Evolutionary conservation across 2,797 vertebrate genomes (phyloP), one percentile per base, ranked within the genome.

Genomic region (Squalus acanthias): DNA sequence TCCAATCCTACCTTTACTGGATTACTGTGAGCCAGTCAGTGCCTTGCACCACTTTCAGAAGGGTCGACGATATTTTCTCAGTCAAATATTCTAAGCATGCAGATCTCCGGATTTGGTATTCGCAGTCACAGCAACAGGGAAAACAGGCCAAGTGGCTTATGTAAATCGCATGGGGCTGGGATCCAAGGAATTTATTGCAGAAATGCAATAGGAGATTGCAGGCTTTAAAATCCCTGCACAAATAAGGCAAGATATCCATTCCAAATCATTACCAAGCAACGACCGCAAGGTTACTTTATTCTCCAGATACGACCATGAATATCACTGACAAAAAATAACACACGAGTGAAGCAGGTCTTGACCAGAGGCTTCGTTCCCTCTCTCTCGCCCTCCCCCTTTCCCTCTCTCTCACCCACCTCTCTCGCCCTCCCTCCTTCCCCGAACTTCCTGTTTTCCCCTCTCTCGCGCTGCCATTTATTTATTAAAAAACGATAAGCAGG

Each of bases 151-250:
- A 46, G 17, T 46, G 17, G 63, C n/a, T 93, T 46, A 69, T 93
- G 39, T 46, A 69, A 93, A 93, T 69, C n/a, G 10, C n/a, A 22
- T 12, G 20, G 17, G 91, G 91, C 91, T 69, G 65, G 91, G 65
- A 69, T 67, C 91, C 65, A 93, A 93, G n/a, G 63, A 93, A 93
- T 39, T 57, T 63, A 24, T 69, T 93, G 39, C 91, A 67, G 91
- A 93, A 93, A 24, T 24, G n/a, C 91, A 93, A 22, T 20, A 6
- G 63, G n/a, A 65, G 33, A 79, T 33, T 2, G 74, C 29, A 39
- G 12, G 17, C 53, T 91, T 33, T 63, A 60, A 63, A 60, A 67
- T 67, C 17, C 17, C n/a, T 24, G 63, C 10, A 93, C 91, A 93
- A 93, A 93, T 69, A 69, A 69, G 63, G 63, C 91, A 65, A 91